Conservation (phyloP, 2,888 invertebrate species). For the Lycia hirtaria region DNA sequence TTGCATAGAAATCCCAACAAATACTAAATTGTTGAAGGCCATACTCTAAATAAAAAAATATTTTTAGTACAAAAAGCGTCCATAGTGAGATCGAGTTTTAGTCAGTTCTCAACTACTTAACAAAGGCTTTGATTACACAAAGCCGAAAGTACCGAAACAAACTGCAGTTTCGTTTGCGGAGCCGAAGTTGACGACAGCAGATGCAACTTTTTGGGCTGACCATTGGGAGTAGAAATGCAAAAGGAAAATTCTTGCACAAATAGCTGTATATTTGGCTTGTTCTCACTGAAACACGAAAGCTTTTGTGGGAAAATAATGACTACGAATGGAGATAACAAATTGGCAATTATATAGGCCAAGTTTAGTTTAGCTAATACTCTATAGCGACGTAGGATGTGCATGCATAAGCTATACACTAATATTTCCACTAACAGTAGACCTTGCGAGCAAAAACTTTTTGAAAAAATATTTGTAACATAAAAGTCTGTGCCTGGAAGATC, state of each 20-base stretch:
- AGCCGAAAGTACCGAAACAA: constrained; percentile 44
- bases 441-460: too few species aligned
- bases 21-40: background rate
- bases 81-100: constrained; percentile 27
- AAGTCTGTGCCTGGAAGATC: too few species aligned
- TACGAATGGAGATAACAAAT: too few species aligned
- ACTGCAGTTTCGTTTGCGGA: constrained; percentile 37
- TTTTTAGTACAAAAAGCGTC: constrained; percentile 8
- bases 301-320: too few species aligned
- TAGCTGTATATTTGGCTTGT: background rate
- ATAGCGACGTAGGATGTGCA: too few species aligned
- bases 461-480: too few species aligned
- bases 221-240: constrained; percentile 29
- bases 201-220: constrained; percentile 34
- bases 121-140: constrained; percentile 50
- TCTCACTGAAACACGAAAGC: background rate
- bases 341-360: too few species aligned
- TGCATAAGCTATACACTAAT: too few species aligned
- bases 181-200: constrained; percentile 30
- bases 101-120: constrained; percentile 37
- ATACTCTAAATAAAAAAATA: background rate
- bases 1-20: too few species aligned
- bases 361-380: too few species aligned
- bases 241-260: constrained; percentile 2
- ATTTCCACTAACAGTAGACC: too few species aligned